Evolutionary conservation across 2,797 vertebrate genomes (phyloP).

Genomic region (Siniperca undulata): DNA sequence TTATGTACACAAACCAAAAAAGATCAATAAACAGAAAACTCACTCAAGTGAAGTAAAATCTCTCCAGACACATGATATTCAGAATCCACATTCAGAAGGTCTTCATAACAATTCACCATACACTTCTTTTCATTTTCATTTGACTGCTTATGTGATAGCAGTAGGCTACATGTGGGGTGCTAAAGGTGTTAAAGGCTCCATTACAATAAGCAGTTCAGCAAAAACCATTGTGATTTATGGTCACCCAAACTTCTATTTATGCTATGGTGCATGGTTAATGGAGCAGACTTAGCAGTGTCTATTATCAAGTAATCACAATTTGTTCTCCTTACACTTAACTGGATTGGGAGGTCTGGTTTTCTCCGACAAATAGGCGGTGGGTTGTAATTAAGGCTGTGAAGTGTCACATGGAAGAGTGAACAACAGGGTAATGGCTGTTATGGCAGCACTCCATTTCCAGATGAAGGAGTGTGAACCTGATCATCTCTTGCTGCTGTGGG

Average conservation of each 20-base stretch:
- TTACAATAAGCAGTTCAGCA: conserved; percentile 44
- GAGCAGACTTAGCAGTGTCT: conserved; percentile 66
- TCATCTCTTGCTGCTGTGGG: conserved; percentile 37
- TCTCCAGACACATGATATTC: neutral
- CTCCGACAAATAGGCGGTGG: conserved; percentile 56
- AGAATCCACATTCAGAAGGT: neutral
- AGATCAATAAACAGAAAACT: neutral
- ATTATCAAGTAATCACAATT: conserved; percentile 81
- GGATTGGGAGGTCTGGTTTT: conserved; percentile 65
- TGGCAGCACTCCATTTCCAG: conserved; percentile 48
- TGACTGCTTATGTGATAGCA: conserved; percentile 10
- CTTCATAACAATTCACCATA: neutral
- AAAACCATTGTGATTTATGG: conserved; percentile 69
- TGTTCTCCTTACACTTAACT: conserved; percentile 69
- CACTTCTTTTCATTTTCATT: conserved; percentile 18
- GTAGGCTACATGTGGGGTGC: conserved; percentile 2
- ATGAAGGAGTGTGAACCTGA: conserved; percentile 41
- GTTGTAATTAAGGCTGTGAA: conserved; percentile 71
- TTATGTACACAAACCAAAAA: neutral
- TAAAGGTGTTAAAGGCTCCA: conserved; percentile 30
- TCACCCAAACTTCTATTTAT: conserved; percentile 64
- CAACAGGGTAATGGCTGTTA: conserved; percentile 64
- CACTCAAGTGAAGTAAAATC: neutral
- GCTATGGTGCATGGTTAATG: conserved; percentile 75
- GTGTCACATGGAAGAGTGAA: conserved; percentile 66